These are phyloP conservation scores for Microplitis deprimator DNA, from an alignment of 2,888 invertebrate species.

Conservation along the genomic window DNA sequence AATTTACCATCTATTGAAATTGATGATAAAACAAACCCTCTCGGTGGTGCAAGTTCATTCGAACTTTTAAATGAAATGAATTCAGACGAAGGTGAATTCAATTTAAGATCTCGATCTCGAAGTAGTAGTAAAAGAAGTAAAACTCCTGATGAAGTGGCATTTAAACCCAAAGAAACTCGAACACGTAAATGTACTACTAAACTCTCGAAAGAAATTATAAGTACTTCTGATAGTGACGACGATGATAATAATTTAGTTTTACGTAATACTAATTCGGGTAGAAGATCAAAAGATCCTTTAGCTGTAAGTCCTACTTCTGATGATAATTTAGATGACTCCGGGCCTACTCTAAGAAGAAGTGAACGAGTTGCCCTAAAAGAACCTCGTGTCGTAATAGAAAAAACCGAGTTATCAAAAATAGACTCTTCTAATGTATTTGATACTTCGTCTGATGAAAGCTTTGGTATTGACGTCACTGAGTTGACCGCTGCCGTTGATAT, in stretches of 20 bases:
- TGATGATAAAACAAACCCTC: slow-evolving; percentile 34
- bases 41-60: slow-evolving; percentile 37
- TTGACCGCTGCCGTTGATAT: slow-evolving; percentile 62
- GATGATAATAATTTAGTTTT: slow-evolving; percentile 49
- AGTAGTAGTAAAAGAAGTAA: slow-evolving; percentile 14
- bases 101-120: slow-evolving; percentile 36
- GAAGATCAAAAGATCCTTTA: slow-evolving; percentile 16
- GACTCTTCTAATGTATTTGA: slow-evolving; percentile 61
- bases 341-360: slow-evolving; percentile 53
- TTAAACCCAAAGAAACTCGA: slow-evolving; percentile 32
- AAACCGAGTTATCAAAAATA: slow-evolving; percentile 62
- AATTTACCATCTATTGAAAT: slow-evolving; percentile 41
- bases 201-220: slow-evolving; percentile 49
- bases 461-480: slow-evolving; percentile 63
- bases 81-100: slow-evolving; percentile 41
- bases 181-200: slow-evolving; percentile 33
- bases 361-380: slow-evolving; percentile 57
- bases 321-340: slow-evolving; percentile 46
- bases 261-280: slow-evolving; percentile 25
- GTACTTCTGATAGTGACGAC: slow-evolving; percentile 58
- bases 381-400: slow-evolving; percentile 58
- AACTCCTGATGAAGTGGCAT: slow-evolving; percentile 34
- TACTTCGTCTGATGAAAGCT: slow-evolving; percentile 67
- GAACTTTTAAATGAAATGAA: slow-evolving; percentile 40
- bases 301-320: slow-evolving; percentile 6